phyloP scores from a whole-genome alignment of 2,888 invertebrate genomes.

The Conops quadrifasciatus region DNA sequence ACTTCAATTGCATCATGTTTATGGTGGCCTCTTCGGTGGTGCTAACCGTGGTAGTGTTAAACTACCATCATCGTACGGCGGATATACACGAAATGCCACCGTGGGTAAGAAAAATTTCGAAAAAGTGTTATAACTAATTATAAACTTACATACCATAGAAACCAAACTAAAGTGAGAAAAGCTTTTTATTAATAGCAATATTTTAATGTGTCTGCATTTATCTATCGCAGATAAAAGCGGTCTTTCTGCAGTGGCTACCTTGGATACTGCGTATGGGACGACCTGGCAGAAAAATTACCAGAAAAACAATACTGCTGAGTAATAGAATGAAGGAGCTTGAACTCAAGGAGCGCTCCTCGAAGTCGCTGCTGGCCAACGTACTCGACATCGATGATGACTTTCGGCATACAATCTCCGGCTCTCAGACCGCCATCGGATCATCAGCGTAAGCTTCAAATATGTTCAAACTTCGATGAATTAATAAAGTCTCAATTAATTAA shows the following conservation, averaged over 20 bases:
- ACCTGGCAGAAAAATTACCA: conserved; percentile 92
- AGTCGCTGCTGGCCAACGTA: conserved; percentile 92
- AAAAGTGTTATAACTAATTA: background rate
- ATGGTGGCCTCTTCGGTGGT: conserved; percentile 99
- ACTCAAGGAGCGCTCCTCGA: conserved; percentile 91
- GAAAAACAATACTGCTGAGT: conserved; percentile 88
- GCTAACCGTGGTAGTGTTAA: conserved; percentile 94
- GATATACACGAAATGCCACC: conserved; percentile 97
- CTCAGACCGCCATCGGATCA: conserved; percentile 71
- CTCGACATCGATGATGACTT: conserved; percentile 96
- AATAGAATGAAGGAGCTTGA: conserved; percentile 93
- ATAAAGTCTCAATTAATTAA: too few relatives aligned
- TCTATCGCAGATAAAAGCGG: conserved; percentile 81
- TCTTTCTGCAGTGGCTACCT: conserved; percentile 97
- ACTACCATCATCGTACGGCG: conserved; percentile 96
- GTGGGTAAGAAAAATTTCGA: conserved; percentile 80
- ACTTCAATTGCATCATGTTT: conserved; percentile 99
- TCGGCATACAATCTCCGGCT: conserved; percentile 73
- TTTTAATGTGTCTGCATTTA: too few relatives aligned
- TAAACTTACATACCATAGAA: background rate
- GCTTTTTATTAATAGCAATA: too few relatives aligned
- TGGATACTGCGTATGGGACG: conserved; percentile 96
- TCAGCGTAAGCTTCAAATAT: conserved; percentile 71
- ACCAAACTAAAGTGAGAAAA: too few relatives aligned
- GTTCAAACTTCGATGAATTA: too few relatives aligned